Conservation (phyloP, 2,888 invertebrate genomes). For the Lasioglossum pauxillum region DNA sequence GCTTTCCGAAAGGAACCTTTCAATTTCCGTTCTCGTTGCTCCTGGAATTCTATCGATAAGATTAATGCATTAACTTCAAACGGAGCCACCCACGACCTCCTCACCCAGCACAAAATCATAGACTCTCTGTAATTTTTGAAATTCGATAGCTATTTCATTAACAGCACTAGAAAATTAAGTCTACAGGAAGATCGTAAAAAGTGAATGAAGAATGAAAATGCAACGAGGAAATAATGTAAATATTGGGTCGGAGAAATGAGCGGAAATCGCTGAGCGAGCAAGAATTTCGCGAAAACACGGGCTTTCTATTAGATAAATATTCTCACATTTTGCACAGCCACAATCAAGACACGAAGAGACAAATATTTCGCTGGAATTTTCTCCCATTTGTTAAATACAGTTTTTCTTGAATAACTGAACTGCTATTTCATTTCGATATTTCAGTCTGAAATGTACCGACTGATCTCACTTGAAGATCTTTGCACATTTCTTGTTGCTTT, state of each 20-base stretch:
- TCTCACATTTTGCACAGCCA: background rate
- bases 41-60: slow-evolving; percentile 33
- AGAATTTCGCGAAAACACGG: background rate
- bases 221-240: background rate
- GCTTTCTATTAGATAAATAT: background rate
- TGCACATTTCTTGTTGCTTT: background rate
- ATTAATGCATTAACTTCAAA: background rate
- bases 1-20: slow-evolving; percentile 60
- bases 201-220: background rate
- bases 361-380: background rate
- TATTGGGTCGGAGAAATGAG: background rate
- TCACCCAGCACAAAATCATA: background rate
- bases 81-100: background rate
- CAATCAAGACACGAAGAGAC: too few relatives aligned
- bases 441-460: background rate
- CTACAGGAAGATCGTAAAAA: background rate
- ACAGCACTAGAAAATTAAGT: background rate
- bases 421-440: background rate
- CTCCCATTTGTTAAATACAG: background rate
- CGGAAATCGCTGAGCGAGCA: background rate
- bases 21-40: slow-evolving; percentile 70
- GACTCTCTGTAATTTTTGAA: background rate
- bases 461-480: background rate
- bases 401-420: background rate
- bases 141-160: background rate